Evolutionary conservation across 2,888 invertebrate genomes (phyloP), one percentile per base, ranked within the genome.

Genomic region (Megastigmus dorsalis): DNA sequence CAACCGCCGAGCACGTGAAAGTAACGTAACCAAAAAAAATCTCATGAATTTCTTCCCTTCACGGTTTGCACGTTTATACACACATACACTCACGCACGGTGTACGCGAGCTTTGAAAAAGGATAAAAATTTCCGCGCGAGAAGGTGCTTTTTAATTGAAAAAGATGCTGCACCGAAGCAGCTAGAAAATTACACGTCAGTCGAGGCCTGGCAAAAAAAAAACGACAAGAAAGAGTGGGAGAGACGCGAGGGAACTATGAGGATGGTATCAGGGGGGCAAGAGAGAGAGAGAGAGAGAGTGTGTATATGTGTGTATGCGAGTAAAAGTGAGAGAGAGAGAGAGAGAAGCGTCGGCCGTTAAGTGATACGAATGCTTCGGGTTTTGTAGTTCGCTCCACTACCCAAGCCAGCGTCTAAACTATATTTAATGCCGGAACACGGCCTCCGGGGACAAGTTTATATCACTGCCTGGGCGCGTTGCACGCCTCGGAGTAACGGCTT

Each of bases 351-450:
- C 41, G 41, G 57, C 62, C 59, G 74, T 80, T 85, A 85, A 85
- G 82, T 84, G 84, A 85, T 85, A 85, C 82, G 82, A 84, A 85
- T 85, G 85, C 81, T 80, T 76, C 78, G 79, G 80, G 80, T 79
- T 80, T 78, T 68, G 62, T 77, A 38, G 80, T 77, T 76, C 73
- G 75, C 72, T 41, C 63, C 13, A 50, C 36, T 30, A 13, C 43
- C 13, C 26, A 6, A 4, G 33, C 13, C 26, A 6, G 3, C 43
- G 26, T 78, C 79, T 83, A 83, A 84, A 84, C 83, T 81, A 83
- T 84, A 84, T 82, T 85, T 84, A 83, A 83, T 79, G 83, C 78
- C 77, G 77, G 77, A 79, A 81, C 80, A 78, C 70, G 72, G 74
- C 77, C 80, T 71, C 77, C 33, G 57, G 79, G 74, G 79, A 79